phyloP scores from a whole-genome alignment of 2,797 vertebrate genomes.

The Podarcis lilfordi region DNA sequence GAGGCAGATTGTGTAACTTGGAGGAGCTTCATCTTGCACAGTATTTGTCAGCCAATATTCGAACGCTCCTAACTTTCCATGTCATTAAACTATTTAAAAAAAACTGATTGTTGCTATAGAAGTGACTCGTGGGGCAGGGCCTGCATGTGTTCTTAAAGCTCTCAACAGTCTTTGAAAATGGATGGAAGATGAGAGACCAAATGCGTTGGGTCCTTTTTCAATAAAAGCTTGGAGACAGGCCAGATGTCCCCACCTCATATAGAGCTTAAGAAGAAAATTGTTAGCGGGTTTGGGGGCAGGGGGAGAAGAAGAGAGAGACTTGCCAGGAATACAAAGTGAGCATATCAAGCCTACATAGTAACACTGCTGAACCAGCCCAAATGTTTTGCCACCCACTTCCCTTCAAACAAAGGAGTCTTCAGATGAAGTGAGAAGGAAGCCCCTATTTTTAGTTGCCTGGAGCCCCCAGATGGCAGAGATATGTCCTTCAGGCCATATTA shows the following conservation, averaged over 20 bases:
- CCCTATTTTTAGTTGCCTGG: slow-evolving; percentile 19
- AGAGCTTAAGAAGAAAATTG: background rate
- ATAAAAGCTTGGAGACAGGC: background rate
- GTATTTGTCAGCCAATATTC: background rate
- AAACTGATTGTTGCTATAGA: slow-evolving; percentile 35
- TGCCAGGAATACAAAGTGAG: background rate
- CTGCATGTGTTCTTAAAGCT: slow-evolving; percentile 39
- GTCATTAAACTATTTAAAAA: slow-evolving; percentile 42
- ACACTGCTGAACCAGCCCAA: background rate
- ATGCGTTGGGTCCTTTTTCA: background rate
- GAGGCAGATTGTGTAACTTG: slow-evolving; percentile 5
- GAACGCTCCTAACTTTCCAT: background rate
- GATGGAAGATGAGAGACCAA: slow-evolving; percentile 15
- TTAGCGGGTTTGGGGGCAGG: background rate
- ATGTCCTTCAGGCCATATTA: slow-evolving; percentile 6
- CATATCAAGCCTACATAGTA: background rate
- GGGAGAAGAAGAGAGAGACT: background rate
- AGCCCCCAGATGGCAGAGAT: slow-evolving; percentile 10
- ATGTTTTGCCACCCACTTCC: background rate
- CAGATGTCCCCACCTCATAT: background rate
- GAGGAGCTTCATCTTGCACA: slow-evolving; percentile 22
- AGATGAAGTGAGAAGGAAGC: background rate
- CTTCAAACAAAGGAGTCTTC: background rate
- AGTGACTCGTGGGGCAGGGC: slow-evolving; percentile 12
- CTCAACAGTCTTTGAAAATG: slow-evolving; percentile 28